Conservation (phyloP, 2,797 vertebrate genomes). For the Spondyliosoma cantharus region DNA sequence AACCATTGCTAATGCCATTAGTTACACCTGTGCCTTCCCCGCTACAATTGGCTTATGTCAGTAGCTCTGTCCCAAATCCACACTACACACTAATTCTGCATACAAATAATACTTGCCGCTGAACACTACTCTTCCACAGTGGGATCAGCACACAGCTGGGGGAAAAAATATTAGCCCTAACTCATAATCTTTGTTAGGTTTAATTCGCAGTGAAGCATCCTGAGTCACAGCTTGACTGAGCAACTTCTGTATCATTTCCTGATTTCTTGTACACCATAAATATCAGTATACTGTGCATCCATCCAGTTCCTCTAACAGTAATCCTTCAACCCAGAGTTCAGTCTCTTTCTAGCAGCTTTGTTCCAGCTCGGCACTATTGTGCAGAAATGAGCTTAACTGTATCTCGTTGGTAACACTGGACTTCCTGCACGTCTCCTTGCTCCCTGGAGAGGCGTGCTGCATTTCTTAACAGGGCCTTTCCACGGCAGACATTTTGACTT, state of each 20-base stretch:
- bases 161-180: no score
- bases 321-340: constrained; percentile 31
- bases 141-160: background rate
- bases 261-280: background rate
- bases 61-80: background rate
- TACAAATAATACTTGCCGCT: background rate
- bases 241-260: background rate
- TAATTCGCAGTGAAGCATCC: background rate
- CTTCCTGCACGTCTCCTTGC: constrained; percentile 16
- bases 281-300: background rate
- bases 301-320: constrained; percentile 32
- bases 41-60: background rate
- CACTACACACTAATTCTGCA: background rate
- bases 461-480: no score
- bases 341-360: constrained; percentile 32
- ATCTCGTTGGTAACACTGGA: constrained; percentile 24
- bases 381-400: constrained; percentile 39
- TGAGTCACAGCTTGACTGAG: background rate
- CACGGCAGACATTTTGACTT: no score
- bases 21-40: background rate
- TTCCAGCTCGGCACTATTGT: constrained; percentile 34
- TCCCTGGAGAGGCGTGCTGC: constrained; percentile 12
- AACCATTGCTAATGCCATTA: constrained; percentile 3
- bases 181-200: background rate
- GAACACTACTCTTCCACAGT: background rate